Base-by-base conservation (phyloP, 2,888 invertebrate species). In the Emmelina monodactyla region DNA sequence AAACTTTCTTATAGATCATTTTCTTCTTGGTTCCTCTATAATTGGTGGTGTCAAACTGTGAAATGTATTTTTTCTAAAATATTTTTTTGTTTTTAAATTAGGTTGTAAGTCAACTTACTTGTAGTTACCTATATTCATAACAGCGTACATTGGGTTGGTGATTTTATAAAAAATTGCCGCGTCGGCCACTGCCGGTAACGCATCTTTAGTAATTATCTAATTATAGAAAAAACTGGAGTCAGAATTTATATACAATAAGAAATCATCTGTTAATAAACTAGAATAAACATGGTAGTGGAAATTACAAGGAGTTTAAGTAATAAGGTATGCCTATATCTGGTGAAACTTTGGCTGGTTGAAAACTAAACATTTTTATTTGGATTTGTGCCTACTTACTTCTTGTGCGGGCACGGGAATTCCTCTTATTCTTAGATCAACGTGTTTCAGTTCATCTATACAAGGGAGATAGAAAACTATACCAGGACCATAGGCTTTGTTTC, bases 351-450 rank as follows among this genome's bases (percentile, higher is more conserved):
- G n/a, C n/a, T n/a, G n/a, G n/a, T n/a, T n/a, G n/a, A n/a, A n/a
- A n/a, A n/a, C n/a, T n/a, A n/a, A n/a, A n/a, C n/a, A n/a, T n/a
- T n/a, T n/a, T n/a, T n/a, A n/a, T n/a, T n/a, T n/a, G n/a, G n/a
- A n/a, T n/a, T n/a, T n/a, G n/a, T n/a, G n/a, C n/a, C 6, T 16
- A 28, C 11, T 49, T 64, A 94, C 92, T 82, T 95, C 95, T 80
- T 97, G 95, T 1, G 94, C 92, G 16, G 94, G 93, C 9, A 97
- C 93, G 68, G 92, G 91, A 61, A 95, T 94, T 2, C 92, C 91
- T 1, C 92, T 88, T 1, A 94, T 93, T 42, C 95, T 84, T 37
- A 95, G 78, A 66, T 97, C 95, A 22, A 94, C 89, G 60, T 87
- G 92, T 35, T 88, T 87, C 56, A 93, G 89, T 37, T 84, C 85